These are phyloP conservation scores for Dasypogon diadema DNA, from an alignment of 2,888 invertebrate species.

Conservation along the genomic window DNA sequence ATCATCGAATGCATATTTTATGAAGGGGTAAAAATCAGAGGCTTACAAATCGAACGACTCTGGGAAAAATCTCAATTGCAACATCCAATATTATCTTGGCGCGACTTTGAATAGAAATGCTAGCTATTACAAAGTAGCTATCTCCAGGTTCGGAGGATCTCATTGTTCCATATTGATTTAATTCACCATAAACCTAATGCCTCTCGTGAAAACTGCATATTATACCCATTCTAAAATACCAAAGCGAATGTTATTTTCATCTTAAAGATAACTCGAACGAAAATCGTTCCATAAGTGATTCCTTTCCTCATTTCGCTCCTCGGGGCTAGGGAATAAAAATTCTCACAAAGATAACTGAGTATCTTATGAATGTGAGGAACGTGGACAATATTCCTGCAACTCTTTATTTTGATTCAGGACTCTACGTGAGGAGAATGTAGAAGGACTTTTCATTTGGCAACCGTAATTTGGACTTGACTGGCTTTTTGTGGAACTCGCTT, in stretches of 20 bases:
- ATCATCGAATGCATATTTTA: too few relatives aligned
- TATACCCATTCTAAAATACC: conserved; percentile 12
- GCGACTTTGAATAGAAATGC: conserved; percentile 4
- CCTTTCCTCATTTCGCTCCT: background rate
- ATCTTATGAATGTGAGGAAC: conserved; percentile 47
- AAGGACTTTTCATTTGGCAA: background rate
- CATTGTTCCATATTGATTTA: background rate
- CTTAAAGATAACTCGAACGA: background rate
- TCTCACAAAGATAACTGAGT: background rate
- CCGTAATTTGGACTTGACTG: too few relatives aligned
- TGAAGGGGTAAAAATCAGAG: too few relatives aligned
- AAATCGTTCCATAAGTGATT: background rate
- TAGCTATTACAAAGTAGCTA: background rate
- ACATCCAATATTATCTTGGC: too few relatives aligned
- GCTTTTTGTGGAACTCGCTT: too few relatives aligned
- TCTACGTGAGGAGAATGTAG: conserved; percentile 48
- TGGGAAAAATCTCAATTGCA: too few relatives aligned
- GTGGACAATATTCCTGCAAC: conserved; percentile 49
- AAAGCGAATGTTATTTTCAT: background rate
- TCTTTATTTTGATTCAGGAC: conserved; percentile 52
- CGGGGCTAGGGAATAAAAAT: background rate
- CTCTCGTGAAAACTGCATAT: conserved; percentile 5
- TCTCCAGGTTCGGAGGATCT: background rate
- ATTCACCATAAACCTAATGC: background rate
- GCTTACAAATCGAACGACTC: too few relatives aligned